phyloP scores from a whole-genome alignment of 2,888 invertebrate genomes.

The Trichopoda pennipes region DNA sequence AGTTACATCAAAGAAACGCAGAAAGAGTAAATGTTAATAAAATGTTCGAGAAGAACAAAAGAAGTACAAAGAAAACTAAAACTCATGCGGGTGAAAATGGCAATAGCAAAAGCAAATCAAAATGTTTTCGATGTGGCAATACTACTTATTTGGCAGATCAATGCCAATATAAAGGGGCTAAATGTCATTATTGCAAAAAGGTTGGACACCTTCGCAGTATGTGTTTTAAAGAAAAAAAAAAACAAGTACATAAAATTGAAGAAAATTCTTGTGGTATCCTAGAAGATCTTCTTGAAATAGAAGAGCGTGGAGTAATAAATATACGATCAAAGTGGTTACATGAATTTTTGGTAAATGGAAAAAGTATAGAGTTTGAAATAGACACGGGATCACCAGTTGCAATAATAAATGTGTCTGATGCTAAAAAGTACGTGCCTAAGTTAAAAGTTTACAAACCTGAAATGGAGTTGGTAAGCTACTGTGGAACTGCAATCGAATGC shows the following conservation, averaged over 20 bases:
- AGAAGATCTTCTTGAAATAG: constrained; percentile 21
- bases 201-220: constrained; percentile 31
- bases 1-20: constrained; percentile 48
- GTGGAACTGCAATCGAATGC: constrained; percentile 33
- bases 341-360: constrained; percentile 28
- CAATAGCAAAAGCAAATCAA: constrained; percentile 13
- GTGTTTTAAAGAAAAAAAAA: constrained; percentile 43
- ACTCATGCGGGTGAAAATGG: neutral
- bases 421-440: constrained; percentile 23
- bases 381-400: no score
- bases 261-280: constrained; percentile 7
- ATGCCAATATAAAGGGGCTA: constrained; percentile 37
- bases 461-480: constrained; percentile 38
- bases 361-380: constrained; percentile 33
- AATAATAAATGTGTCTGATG: constrained; percentile 34
- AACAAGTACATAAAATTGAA: constrained; percentile 29
- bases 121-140: constrained; percentile 45
- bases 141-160: constrained; percentile 42
- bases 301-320: constrained; percentile 1
- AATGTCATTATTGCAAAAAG: constrained; percentile 34
- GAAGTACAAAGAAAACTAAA: constrained; percentile 12
- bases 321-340: constrained; percentile 15
- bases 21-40: constrained; percentile 26
- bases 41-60: constrained; percentile 32
- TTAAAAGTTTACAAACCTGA: constrained; percentile 36